Evolutionary conservation across 2,888 invertebrate genomes (phyloP).

Genomic region (Portevinia maculata): DNA sequence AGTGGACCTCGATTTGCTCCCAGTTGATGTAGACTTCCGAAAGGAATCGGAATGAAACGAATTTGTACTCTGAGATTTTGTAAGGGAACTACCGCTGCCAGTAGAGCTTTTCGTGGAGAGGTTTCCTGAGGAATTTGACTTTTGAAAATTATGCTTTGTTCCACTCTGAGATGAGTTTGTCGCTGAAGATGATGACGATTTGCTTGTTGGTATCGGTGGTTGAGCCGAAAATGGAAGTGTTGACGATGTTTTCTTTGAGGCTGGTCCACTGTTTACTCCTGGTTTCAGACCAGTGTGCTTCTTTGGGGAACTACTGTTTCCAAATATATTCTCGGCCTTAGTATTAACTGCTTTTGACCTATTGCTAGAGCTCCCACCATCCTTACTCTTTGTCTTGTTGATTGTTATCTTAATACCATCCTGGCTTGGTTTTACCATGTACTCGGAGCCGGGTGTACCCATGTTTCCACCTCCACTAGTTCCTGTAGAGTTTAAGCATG

Average conservation of each 20-base stretch:
- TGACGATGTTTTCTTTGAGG: constrained; percentile 87
- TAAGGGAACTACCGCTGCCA: constrained; percentile 76
- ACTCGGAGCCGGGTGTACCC: constrained; percentile 84
- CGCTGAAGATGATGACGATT: constrained; percentile 63
- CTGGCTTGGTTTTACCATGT: constrained; percentile 93
- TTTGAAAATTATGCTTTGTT: constrained; percentile 81
- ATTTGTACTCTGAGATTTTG: constrained; percentile 82
- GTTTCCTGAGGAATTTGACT: constrained; percentile 82
- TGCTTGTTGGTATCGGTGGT: constrained; percentile 50
- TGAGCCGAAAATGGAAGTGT: constrained; percentile 45
- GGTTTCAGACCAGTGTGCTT: constrained; percentile 93
- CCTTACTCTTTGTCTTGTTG: constrained; percentile 91
- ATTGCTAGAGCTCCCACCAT: constrained; percentile 47
- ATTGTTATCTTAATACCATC: constrained; percentile 96
- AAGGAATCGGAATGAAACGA: constrained; percentile 77
- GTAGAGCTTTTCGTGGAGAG: constrained; percentile 79
- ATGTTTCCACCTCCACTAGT: constrained; percentile 82
- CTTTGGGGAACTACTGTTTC: constrained; percentile 79
- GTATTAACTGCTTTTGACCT: constrained; percentile 35
- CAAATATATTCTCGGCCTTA: constrained; percentile 15
- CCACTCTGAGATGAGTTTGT: constrained; percentile 33
- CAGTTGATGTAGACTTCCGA: constrained; percentile 60
- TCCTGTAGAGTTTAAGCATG: constrained; percentile 82
- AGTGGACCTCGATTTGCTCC: constrained; percentile 50
- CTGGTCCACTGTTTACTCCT: constrained; percentile 93